A percentile compares a stretch with the other conserved stretches of the same genome.
Evolutionary conservation across 1,140 invertebrate species (phyloP).

Genomic region (Pseudomyrmex flavicornis): DNA sequence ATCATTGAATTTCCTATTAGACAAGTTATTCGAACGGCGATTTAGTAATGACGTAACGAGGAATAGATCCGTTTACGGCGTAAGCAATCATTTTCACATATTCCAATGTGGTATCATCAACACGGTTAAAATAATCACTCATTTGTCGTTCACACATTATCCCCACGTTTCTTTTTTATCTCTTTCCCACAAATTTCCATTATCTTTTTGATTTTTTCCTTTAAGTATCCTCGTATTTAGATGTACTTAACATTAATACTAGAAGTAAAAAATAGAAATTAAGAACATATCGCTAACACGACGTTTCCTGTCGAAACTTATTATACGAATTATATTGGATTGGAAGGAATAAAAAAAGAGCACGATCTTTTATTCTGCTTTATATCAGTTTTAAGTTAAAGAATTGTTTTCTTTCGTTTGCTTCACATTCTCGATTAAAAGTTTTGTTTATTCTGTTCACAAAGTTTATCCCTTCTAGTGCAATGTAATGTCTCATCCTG

Average conservation of each 20-base stretch:
- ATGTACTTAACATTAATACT: conserved; percentile 23
- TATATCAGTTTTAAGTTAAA: no score
- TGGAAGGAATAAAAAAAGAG: neutral
- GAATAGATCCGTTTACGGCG: conserved; percentile 33
- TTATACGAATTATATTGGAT: conserved; percentile 24
- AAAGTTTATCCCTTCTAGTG: conserved; percentile 1
- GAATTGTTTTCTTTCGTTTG: neutral
- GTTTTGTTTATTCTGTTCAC: neutral
- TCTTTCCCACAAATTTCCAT: neutral
- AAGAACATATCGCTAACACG: conserved; percentile 1
- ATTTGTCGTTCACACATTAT: conserved; percentile 16
- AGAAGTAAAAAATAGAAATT: neutral
- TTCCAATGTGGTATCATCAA: neutral
- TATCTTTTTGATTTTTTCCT: neutral
- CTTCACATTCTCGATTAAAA: no score
- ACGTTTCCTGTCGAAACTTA: neutral
- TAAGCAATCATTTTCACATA: conserved; percentile 35
- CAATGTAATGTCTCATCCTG: conserved; percentile 21
- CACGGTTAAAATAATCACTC: conserved; percentile 2
- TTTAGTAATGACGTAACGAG: conserved; percentile 24
- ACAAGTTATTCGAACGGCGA: conserved; percentile 29
- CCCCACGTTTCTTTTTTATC: conserved; percentile 2
- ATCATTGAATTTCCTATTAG: conserved; percentile 44
- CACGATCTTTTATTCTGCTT: no score
- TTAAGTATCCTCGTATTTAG: conserved; percentile 24